Evolutionary conservation across 2,888 invertebrate species (phyloP), one percentile per base, ranked within the genome.

Genomic region (Chrysopilus asiliformis): DNA sequence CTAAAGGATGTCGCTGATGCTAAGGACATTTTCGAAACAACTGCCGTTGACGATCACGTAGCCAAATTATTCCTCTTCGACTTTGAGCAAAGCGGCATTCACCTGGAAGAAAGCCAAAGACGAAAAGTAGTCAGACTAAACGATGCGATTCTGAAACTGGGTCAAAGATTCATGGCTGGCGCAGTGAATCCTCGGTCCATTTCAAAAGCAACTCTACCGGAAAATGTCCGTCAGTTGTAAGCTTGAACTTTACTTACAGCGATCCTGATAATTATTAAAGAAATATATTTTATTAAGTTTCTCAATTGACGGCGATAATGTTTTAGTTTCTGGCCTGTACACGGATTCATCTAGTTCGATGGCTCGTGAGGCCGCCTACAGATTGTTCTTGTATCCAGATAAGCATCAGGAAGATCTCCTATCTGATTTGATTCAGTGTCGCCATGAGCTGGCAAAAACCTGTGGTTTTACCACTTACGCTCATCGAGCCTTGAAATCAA

Each of bases 1-100:
- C 62, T 98, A 36, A 72, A 74, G 36, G 56, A 71, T 39, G 84
- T 85, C 0, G 74, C 82, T 0, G 66, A 71, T 40, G 64, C 70
- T 4, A 83, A 82, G 2, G 93, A 94, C 48, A 61, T 68, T 26
- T 41, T 68, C 19, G 60, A 68, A 22, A 77, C 74, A 7, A 74
- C 70, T 7, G 72, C 74, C 1, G 77, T 86, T 0, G 97, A 98
- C 56, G 65, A 76, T 39, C 83, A 93, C 55, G 84, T 97, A 1
- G 79, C 85, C 0, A 72, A 80, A 49, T 66, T 98, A 30, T 95
- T 98, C 59, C 66, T 95, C 5, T 89, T 91, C 57, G 97, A 98
- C 62, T 98, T 98, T 63, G 94, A 98, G 56, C 93, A 94, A 58
- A 85, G 89, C 56, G 98, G 97, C 3, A 97, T 99, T 42, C 95